Conservation (phyloP, 2,113 vertebrate species). For the Taxidea taxus region DNA sequence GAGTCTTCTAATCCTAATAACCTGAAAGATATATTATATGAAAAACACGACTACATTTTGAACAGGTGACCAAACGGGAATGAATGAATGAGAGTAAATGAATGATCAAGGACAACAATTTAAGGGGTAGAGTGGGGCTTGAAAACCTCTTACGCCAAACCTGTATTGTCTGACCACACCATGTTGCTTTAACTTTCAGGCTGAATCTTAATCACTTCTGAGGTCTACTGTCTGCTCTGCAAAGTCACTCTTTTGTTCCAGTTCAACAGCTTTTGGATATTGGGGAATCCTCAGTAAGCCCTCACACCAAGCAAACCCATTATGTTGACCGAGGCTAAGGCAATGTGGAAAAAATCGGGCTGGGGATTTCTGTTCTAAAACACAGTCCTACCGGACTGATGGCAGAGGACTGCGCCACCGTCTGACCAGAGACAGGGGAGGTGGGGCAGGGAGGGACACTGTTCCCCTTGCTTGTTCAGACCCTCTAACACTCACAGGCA, state of each 20-base stretch:
- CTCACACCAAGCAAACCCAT: background rate
- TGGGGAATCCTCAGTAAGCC: background rate
- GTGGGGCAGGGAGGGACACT: too few species aligned
- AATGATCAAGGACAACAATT: background rate
- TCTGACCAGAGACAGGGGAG: background rate
- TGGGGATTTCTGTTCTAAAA: background rate
- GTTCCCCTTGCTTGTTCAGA: background rate
- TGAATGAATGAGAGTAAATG: background rate
- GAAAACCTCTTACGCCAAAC: background rate
- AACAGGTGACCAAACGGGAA: background rate
- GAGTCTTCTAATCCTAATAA: background rate
- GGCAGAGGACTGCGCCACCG: rapidly evolving
- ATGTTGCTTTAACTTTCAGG: background rate
- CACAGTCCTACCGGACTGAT: background rate
- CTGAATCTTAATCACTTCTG: background rate
- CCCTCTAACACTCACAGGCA: background rate
- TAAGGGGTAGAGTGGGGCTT: background rate
- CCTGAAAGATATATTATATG: background rate
- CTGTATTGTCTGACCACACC: background rate
- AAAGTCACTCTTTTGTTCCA: background rate
- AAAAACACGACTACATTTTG: background rate
- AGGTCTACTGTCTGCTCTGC: background rate
- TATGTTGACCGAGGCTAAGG: background rate
- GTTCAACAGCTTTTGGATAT: background rate
- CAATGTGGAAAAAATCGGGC: background rate